A percentile compares a stretch with the other conserved stretches of the same genome.
Conservation (phyloP, 2,888 invertebrate genomes). For the Microctonus brassicae region DNA sequence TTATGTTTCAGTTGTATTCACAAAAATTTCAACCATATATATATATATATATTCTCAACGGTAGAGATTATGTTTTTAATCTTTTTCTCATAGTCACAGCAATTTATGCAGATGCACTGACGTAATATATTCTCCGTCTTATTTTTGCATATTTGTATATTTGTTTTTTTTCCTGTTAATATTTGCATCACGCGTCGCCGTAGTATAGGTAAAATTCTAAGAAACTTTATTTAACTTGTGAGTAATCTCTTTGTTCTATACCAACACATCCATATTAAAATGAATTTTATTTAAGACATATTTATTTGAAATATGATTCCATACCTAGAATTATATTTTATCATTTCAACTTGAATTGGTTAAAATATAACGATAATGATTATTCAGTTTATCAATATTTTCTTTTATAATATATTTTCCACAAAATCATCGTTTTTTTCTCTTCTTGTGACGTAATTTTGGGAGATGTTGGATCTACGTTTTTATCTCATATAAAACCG, state of each 20-base stretch:
- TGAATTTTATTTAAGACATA: neutral
- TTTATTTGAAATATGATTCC: neutral
- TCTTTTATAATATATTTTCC: neutral
- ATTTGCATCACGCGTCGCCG: neutral
- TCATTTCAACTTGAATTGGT: neutral
- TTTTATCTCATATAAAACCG: slow-evolving; percentile 50
- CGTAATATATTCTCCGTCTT: neutral
- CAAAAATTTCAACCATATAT: too few relatives aligned
- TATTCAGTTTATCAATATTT: neutral
- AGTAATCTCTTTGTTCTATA: neutral
- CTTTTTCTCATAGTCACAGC: neutral
- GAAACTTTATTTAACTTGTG: neutral
- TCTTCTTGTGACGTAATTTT: too few relatives aligned
- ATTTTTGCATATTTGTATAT: neutral
- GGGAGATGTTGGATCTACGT: too few relatives aligned
- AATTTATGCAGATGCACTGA: neutral
- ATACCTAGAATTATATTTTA: neutral
- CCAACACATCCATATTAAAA: neutral
- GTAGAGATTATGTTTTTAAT: neutral
- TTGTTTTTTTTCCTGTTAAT: neutral
- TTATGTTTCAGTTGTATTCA: too few relatives aligned
- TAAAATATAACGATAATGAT: neutral
- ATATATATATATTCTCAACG: neutral
- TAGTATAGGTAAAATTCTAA: too few relatives aligned
- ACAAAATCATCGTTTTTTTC: too few relatives aligned